Percentiles rank a stretch among this genome's conserved stretches.
Evolutionary conservation across 2,888 invertebrate species (phyloP).

Genomic region (Sesia apiformis): DNA sequence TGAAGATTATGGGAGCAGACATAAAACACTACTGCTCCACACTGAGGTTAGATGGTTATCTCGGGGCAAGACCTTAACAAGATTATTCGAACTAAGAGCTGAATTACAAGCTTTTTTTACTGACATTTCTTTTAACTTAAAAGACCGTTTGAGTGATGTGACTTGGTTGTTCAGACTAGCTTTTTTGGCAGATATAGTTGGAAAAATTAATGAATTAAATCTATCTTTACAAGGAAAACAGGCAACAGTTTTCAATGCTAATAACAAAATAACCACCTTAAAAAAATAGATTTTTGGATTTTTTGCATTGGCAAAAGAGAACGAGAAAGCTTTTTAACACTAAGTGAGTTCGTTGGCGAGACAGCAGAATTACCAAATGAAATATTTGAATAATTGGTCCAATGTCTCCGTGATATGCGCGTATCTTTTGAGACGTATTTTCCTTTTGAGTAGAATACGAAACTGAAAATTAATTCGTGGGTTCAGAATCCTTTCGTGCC

Average conservation of each 20-base stretch:
- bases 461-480: conserved; percentile 21
- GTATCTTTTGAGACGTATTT: conserved; percentile 21
- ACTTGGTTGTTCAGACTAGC: conserved; percentile 14
- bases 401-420: conserved; percentile 19
- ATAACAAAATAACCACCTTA: conserved; percentile 20
- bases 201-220: conserved; percentile 16
- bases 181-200: conserved; percentile 15
- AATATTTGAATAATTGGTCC: conserved; percentile 21
- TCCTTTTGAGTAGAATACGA: conserved; percentile 20
- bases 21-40: too few relatives aligned
- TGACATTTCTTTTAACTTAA: conserved; percentile 15
- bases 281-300: conserved; percentile 21
- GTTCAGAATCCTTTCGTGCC: too few relatives aligned
- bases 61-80: too few relatives aligned
- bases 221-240: conserved; percentile 20
- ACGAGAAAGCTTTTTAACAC: conserved; percentile 20
- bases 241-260: conserved; percentile 20
- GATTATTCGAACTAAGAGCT: too few relatives aligned
- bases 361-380: too few relatives aligned
- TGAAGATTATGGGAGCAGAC: too few relatives aligned
- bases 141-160: conserved; percentile 12
- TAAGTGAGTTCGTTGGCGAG: conserved; percentile 21
- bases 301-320: conserved; percentile 14
- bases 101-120: too few relatives aligned
- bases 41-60: too few relatives aligned